Percentiles rank a stretch among this genome's conserved stretches.
Conservation (phyloP, 37 sponge, comb jelly and placozoan species). For the Agelas oroides region DNA sequence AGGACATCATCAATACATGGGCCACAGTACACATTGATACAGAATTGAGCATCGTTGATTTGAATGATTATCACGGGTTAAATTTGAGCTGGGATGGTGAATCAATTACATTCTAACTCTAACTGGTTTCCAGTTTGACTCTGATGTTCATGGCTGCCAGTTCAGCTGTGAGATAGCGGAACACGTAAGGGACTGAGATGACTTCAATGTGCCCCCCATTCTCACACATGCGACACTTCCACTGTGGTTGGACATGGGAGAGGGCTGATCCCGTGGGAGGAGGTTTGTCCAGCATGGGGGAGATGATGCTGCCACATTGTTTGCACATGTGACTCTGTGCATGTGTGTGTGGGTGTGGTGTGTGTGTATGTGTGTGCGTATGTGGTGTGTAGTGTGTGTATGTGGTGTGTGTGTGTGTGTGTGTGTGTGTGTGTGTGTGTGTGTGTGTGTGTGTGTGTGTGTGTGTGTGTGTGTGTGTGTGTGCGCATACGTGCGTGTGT, state of each 20-base stretch:
- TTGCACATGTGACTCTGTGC: constrained; percentile 80
- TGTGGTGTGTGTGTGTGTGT: neutral
- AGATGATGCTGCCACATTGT: constrained; percentile 89
- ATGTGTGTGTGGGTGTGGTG: neutral
- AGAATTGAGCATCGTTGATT: no score
- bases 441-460: constrained; percentile 43
- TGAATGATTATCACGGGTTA: no score
- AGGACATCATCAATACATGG: no score
- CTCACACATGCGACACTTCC: constrained; percentile 77
- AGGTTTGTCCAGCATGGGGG: constrained; percentile 63
- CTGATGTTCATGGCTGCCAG: constrained; percentile 97
- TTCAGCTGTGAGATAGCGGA: constrained; percentile 90
- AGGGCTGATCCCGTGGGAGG: constrained; percentile 39
- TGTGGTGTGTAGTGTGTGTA: no score
- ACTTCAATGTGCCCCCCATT: constrained; percentile 63
- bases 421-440: constrained; percentile 1
- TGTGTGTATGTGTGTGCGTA: no score
- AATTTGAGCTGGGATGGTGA: no score
- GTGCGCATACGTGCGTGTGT: no score
- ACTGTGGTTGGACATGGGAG: constrained; percentile 44
- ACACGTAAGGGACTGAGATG: constrained; percentile 92
- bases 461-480: neutral
- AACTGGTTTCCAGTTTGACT: constrained; percentile 50
- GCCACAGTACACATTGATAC: no score
- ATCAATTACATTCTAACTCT: no score